Base-by-base conservation (phyloP, 1,140 invertebrate species). In the Pseudomyrmex gracilis region DNA sequence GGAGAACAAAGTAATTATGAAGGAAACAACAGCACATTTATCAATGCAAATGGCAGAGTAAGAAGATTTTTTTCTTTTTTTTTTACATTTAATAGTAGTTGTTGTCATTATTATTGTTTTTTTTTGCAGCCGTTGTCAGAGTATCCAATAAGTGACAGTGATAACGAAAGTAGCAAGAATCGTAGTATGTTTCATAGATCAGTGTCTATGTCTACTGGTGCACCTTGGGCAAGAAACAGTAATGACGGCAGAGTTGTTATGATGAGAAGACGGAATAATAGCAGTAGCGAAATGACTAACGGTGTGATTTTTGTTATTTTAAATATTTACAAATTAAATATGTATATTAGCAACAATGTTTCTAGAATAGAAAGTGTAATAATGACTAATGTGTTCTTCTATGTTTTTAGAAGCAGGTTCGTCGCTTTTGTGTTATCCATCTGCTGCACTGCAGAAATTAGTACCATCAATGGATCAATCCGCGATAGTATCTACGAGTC, bases 351-450 rank as follows among this genome's bases (percentile, higher is more conserved):
- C 34, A 34, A 34, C 34, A 34, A 34, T 34, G 34, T 34, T 34
- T 34, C 7, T 34, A 34, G 34, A 34, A 34, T 34, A 34, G 34
- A 34, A 34, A 34, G 34, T 34, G 34, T 53, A 53, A 12, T n/a
- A 49, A 61, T 82, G 24, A 34, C 13, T 58, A 0, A 63, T 60
- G 3, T 10, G 15, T 71, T 49, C 15, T 12, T 3, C n/a, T 70
- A 47, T 82, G 7, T 83, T 63, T 76, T 58, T 73, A 95, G 94
- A 95, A 88, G 95, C 95, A 49, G 97, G 97, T 13, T 97, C 97
- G 64, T 97, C 97, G 0, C 94, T 98, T 1, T 93, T 98, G 1
- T 97, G 97, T 77, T 96, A 98, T 91, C 98, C 98, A 9, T 98
- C 98, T 24, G 95, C 96, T 5, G 96, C 97, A 2, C 95, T 98